phyloP scores from a whole-genome alignment of 2,888 invertebrate species.

The Omphaloscelis lunosa region DNA sequence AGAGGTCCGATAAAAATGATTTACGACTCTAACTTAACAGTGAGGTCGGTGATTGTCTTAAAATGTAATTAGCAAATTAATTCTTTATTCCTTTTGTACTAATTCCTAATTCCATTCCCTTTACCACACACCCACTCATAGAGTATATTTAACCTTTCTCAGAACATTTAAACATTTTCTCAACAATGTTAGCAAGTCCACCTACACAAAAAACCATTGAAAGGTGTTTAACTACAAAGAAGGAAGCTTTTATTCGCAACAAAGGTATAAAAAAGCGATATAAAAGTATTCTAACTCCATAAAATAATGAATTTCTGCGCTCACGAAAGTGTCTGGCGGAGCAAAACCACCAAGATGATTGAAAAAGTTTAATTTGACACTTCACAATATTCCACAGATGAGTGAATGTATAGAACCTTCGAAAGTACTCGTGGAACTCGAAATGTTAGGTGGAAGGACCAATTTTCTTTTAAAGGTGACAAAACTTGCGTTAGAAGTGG shows the following conservation, averaged over 20 bases:
- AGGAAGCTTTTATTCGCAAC: conserved; percentile 54
- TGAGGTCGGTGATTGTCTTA: background rate
- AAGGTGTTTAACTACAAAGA: conserved; percentile 52
- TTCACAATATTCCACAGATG: conserved; percentile 66
- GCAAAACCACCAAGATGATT: conserved; percentile 74
- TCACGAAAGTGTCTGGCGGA: conserved; percentile 61
- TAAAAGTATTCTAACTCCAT: conserved; percentile 64
- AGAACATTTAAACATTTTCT: conserved; percentile 8
- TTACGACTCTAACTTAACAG: background rate
- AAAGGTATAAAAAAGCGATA: conserved; percentile 64
- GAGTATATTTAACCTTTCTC: conserved; percentile 1
- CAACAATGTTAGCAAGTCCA: background rate
- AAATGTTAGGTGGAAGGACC: conserved; percentile 41
- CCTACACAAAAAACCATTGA: conserved; percentile 22
- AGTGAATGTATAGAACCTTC: conserved; percentile 43
- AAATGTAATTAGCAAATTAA: background rate
- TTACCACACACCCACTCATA: background rate
- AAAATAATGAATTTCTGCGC: conserved; percentile 70
- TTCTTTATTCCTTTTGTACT: background rate
- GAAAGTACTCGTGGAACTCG: conserved; percentile 58
- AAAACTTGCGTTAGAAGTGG: conserved; percentile 11
- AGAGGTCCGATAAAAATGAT: background rate
- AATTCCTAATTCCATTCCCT: background rate
- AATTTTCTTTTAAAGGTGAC: conserved; percentile 46
- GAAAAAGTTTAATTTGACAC: conserved; percentile 83